Percentiles rank a stretch among this genome's conserved stretches.
These are phyloP conservation scores for Malacoraja senta DNA, from an alignment of 2,797 vertebrate species.

Conservation along the genomic window DNA sequence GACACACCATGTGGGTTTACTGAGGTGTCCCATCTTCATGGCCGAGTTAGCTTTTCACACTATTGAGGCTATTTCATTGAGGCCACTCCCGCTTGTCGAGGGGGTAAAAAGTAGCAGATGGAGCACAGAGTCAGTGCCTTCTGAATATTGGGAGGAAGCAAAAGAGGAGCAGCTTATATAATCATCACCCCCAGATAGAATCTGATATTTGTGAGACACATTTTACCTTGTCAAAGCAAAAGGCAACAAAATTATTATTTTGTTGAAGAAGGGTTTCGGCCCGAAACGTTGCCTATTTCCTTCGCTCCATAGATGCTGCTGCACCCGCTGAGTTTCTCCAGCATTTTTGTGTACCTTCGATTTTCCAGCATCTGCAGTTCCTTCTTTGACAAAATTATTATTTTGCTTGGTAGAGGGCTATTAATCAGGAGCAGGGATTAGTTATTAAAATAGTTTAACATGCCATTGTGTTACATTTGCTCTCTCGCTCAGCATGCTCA, in stretches of 20 bases:
- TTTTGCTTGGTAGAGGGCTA: not conserved
- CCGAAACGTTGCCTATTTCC: too few relatives aligned
- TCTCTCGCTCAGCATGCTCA: not conserved
- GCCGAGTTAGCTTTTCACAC: not conserved
- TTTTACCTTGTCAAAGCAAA: not conserved
- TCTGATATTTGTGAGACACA: not conserved
- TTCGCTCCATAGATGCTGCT: too few relatives aligned
- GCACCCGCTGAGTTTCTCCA: too few relatives aligned
- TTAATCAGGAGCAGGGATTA: not conserved
- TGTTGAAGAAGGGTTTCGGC: too few relatives aligned
- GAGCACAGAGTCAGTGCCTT: not conserved
- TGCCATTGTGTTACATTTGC: not conserved
- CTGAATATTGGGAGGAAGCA: too few relatives aligned
- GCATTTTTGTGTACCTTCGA: too few relatives aligned
- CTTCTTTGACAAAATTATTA: slow-evolving; percentile 9
- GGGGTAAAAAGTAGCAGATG: not conserved
- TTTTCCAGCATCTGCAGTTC: too few relatives aligned
- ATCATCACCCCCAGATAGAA: not conserved
- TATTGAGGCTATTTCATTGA: not conserved
- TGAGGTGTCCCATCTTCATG: not conserved
- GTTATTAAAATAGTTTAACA: slow-evolving; percentile 8
- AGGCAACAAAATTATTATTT: not conserved
- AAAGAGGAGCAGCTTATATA: not conserved
- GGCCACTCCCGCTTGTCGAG: not conserved
- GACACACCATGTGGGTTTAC: not conserved